phyloP scores from a whole-genome alignment of 2,797 vertebrate species.

The Hydrocynus forskahlii region DNA sequence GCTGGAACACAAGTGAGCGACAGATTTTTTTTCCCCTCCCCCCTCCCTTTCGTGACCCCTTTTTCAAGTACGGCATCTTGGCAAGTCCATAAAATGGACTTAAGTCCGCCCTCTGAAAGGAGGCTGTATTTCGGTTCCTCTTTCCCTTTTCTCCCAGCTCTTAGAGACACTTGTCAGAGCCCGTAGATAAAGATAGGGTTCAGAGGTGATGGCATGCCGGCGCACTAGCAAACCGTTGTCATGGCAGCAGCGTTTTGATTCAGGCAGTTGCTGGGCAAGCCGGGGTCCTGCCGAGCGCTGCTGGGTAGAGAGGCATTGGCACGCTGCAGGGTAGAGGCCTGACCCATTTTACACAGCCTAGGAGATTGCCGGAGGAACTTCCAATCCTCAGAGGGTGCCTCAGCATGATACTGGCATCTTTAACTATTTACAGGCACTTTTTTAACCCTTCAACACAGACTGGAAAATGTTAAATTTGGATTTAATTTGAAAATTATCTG shows the following conservation, averaged over 20 bases:
- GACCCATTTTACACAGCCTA: slow-evolving; percentile 63
- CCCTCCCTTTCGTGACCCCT: slow-evolving; percentile 38
- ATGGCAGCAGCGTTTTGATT: slow-evolving; percentile 77
- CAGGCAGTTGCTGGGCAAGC: slow-evolving; percentile 74
- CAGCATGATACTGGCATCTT: slow-evolving; percentile 11
- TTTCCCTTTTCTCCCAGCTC: slow-evolving; percentile 64
- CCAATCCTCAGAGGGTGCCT: background rate
- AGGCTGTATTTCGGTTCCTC: slow-evolving; percentile 48
- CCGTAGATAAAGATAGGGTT: slow-evolving; percentile 73
- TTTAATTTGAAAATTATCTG: too few relatives aligned
- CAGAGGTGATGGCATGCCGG: slow-evolving; percentile 74
- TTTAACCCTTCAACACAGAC: too few relatives aligned
- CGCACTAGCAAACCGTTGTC: slow-evolving; percentile 72
- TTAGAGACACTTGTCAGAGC: slow-evolving; percentile 71
- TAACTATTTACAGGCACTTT: background rate
- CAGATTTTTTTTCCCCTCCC: slow-evolving; percentile 44
- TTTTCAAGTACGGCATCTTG: slow-evolving; percentile 60
- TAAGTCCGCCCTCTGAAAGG: slow-evolving; percentile 42
- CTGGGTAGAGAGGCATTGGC: slow-evolving; percentile 74
- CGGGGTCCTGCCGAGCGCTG: slow-evolving; percentile 77
- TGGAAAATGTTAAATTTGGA: too few relatives aligned
- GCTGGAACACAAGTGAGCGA: slow-evolving; percentile 53
- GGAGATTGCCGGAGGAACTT: slow-evolving; percentile 39
- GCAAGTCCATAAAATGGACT: slow-evolving; percentile 51
- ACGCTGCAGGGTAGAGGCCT: slow-evolving; percentile 69